A percentile compares a stretch with the other conserved stretches of the same genome.
These are phyloP conservation scores for Chamaetylas fuelleborni DNA, from an alignment of 2,113 vertebrate genomes.

Conservation along the genomic window DNA sequence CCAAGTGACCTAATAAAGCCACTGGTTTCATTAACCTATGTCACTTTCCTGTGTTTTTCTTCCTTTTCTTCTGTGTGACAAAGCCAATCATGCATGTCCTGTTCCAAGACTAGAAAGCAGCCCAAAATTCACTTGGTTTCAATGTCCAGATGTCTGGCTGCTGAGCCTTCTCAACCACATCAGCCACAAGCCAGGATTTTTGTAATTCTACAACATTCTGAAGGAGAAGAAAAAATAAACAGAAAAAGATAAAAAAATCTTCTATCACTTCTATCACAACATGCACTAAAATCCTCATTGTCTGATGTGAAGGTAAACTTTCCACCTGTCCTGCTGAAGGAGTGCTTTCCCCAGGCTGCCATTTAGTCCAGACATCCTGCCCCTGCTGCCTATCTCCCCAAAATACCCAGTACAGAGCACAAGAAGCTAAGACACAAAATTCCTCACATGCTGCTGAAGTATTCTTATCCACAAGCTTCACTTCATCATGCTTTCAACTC, in stretches of 20 bases:
- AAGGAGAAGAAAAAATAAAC: neutral
- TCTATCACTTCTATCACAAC: neutral
- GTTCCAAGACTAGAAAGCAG: neutral
- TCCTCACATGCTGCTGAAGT: neutral
- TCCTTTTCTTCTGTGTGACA: neutral
- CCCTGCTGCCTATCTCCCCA: accelerated
- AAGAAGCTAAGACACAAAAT: neutral
- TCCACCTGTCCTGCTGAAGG: neutral
- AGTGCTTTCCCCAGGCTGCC: neutral
- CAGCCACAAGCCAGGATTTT: neutral
- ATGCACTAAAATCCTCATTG: neutral
- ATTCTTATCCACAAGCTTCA: neutral
- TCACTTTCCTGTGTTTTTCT: neutral
- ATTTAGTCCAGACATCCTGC: neutral
- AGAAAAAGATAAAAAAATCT: neutral
- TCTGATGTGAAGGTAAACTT: neutral
- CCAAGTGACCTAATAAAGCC: neutral
- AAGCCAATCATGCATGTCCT: neutral
- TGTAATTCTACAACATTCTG: neutral
- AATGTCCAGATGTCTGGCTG: neutral
- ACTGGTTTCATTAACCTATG: neutral
- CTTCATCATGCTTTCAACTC: neutral
- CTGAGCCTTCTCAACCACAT: neutral
- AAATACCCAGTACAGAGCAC: neutral
- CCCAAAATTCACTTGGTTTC: neutral